These are phyloP conservation scores for Coptodon rendalli DNA, from an alignment of 2,113 vertebrate genomes.

Conservation along the genomic window DNA sequence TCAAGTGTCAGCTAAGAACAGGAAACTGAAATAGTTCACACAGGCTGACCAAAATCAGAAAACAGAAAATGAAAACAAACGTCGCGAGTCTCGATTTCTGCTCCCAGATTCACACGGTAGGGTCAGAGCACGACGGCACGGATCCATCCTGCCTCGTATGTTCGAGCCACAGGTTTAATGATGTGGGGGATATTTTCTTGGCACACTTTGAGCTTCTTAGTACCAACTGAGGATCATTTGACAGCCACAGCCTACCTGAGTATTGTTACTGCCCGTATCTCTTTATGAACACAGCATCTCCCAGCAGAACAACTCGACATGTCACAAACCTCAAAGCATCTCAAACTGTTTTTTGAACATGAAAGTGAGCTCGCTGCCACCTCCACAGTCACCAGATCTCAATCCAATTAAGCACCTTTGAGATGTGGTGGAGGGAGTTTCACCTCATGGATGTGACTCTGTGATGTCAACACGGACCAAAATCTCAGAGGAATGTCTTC, in stretches of 20 bases:
- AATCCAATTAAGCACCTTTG: not conserved
- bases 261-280: not conserved
- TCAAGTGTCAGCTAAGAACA: not conserved
- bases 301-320: not conserved
- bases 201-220: rapidly evolving
- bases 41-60: not conserved
- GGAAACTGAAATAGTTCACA: not conserved
- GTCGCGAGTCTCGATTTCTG: not conserved
- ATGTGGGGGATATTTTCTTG: not conserved
- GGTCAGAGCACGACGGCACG: not conserved
- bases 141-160: not conserved
- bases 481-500: not conserved
- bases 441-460: not conserved
- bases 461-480: not conserved
- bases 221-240: rapidly evolving
- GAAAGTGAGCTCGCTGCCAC: not conserved
- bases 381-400: not conserved
- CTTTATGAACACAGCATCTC: not conserved
- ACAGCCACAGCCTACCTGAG: not conserved
- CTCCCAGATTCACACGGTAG: rapidly evolving
- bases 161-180: not conserved
- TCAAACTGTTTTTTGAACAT: not conserved
- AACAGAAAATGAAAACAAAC: not conserved
- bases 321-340: rapidly evolving
- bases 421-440: not conserved